Percentiles rank a stretch among this genome's conserved stretches.
Conservation (phyloP, 2,113 vertebrate species). For the Acrocephalus arundinaceus region DNA sequence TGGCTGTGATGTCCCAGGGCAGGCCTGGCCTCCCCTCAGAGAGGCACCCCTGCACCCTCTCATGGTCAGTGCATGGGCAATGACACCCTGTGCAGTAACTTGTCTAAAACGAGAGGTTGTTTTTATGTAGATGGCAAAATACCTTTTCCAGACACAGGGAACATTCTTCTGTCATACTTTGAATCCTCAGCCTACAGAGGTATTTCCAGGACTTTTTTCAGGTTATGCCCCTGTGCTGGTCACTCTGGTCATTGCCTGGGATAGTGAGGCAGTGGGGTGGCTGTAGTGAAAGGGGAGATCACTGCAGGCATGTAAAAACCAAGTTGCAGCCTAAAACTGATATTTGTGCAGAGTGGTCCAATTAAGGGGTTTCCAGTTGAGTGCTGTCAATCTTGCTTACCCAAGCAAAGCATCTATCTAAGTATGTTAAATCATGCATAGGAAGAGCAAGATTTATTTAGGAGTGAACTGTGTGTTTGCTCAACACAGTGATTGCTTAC, state of each 20-base stretch:
- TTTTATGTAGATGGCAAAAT: background rate
- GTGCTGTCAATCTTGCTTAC: background rate
- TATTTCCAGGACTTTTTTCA: background rate
- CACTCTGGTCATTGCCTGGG: background rate
- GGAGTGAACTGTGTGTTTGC: background rate
- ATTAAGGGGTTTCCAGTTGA: background rate
- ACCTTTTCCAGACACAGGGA: background rate
- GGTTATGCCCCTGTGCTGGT: accelerated
- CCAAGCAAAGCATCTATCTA: background rate
- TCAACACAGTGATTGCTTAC: background rate
- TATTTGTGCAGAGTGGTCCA: background rate
- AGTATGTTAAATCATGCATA: background rate
- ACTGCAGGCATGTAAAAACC: accelerated
- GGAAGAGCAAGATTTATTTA: background rate
- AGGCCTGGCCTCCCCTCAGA: background rate
- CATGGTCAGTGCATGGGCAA: accelerated
- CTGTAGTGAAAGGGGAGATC: background rate
- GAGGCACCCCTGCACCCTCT: background rate
- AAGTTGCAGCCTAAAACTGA: background rate
- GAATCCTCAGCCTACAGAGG: background rate
- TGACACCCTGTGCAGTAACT: no score
- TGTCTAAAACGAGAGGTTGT: background rate
- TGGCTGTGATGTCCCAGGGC: accelerated
- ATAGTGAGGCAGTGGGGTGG: background rate
- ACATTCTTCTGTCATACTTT: accelerated